Conservation (phyloP, 2,797 vertebrate genomes). For the Cyprinodon diabolis region DNA sequence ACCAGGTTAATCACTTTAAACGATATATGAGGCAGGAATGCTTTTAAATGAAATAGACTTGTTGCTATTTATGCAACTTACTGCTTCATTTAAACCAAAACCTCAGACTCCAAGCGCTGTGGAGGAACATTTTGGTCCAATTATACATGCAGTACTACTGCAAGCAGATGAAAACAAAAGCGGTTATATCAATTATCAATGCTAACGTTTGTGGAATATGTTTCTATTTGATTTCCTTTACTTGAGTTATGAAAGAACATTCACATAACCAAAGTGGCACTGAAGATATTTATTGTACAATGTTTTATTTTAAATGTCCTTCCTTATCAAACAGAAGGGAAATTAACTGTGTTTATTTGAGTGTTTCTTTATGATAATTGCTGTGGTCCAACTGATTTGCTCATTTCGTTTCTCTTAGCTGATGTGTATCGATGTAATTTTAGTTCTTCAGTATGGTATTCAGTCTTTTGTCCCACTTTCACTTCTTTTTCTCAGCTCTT, state of each 20-base stretch:
- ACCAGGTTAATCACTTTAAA: too few relatives aligned
- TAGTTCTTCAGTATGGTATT: neutral
- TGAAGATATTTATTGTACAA: neutral
- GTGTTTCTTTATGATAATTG: neutral
- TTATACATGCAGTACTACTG: neutral
- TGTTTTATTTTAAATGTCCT: neutral
- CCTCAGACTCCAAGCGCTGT: neutral
- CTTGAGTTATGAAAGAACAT: neutral
- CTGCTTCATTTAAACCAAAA: too few relatives aligned
- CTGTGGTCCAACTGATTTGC: neutral
- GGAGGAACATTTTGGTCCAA: neutral
- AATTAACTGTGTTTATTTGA: neutral
- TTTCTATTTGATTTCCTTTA: neutral
- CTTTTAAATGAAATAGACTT: neutral
- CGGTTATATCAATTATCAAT: neutral
- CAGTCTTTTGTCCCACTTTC: conserved; percentile 32
- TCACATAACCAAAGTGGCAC: neutral
- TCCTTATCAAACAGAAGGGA: neutral
- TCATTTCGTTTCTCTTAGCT: neutral
- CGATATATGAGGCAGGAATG: neutral
- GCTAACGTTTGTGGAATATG: neutral
- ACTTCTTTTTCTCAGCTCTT: conserved; percentile 28
- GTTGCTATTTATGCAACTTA: neutral
- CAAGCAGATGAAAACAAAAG: neutral
- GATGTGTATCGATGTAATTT: neutral